Percentiles rank a stretch among this genome's conserved stretches.
Evolutionary conservation across 2,113 vertebrate genomes (phyloP).

Genomic region (Cyrtonyx montezumae): DNA sequence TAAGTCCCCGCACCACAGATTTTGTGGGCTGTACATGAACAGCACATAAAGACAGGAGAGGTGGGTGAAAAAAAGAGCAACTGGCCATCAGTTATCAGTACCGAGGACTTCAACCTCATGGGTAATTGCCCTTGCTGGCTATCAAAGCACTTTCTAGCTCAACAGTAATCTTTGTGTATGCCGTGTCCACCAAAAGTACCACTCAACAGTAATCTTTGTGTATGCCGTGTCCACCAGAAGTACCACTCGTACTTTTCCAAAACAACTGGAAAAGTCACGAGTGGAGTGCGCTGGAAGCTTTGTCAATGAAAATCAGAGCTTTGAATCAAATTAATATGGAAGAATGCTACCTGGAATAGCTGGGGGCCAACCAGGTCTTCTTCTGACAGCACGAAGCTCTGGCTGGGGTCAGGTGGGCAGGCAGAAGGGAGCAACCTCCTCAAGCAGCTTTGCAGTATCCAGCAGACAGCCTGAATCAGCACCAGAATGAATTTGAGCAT

Average conservation of each 20-base stretch:
- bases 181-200: background rate
- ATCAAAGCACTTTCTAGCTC: background rate
- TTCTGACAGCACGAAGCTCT: background rate
- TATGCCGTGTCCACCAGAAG: background rate
- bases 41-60: fast-evolving
- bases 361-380: background rate
- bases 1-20: background rate
- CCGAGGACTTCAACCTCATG: background rate
- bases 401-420: background rate
- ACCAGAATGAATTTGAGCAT: background rate
- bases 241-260: too few relatives aligned
- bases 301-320: background rate
- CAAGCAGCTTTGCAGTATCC: background rate
- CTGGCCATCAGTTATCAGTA: background rate
- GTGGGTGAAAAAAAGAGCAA: background rate
- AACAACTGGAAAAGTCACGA: background rate
- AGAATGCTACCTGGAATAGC: background rate
- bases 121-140: background rate
- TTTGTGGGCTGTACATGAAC: background rate
- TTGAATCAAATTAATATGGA: background rate
- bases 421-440: background rate
- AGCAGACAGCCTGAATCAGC: background rate
- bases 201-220: background rate
- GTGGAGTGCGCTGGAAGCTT: background rate
- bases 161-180: background rate